A percentile compares a stretch with the other conserved stretches of the same genome.
phyloP scores from a whole-genome alignment of 2,113 vertebrate species.

The Gymnogyps californianus region DNA sequence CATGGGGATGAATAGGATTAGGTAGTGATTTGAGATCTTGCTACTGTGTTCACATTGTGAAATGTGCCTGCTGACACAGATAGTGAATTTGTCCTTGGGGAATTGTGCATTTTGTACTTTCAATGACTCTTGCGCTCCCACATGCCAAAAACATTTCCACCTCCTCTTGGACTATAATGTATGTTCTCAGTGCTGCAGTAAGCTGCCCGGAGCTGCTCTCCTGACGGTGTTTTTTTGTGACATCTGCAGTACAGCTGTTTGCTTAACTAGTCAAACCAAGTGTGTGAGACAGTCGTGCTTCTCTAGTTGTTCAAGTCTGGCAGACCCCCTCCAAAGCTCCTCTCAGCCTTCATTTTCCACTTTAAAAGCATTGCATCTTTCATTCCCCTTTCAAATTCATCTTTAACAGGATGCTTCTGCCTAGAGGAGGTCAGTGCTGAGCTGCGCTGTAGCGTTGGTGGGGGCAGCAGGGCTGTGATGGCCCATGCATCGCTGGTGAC shows the following conservation, averaged over 20 bases:
- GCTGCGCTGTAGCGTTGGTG: rapidly evolving
- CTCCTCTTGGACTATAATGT: rapidly evolving
- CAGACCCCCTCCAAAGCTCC: background rate
- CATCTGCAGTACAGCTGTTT: background rate
- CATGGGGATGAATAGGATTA: background rate
- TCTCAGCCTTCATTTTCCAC: background rate
- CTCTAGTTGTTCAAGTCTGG: rapidly evolving
- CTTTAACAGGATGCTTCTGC: background rate
- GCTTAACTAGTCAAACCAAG: background rate
- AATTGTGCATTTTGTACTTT: background rate
- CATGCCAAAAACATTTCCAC: background rate
- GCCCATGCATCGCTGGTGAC: rapidly evolving
- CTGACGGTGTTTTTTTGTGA: rapidly evolving
- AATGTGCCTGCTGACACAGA: background rate
- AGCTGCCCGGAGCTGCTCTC: background rate
- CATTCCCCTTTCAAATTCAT: background rate
- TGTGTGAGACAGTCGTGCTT: background rate
- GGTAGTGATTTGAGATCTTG: background rate
- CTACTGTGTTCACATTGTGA: background rate
- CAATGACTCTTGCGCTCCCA: background rate
- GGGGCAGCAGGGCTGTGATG: background rate
- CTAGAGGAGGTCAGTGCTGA: background rate
- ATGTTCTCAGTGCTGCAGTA: rapidly evolving
- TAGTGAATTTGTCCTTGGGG: background rate
- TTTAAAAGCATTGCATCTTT: background rate